Conservation (phyloP, 2,113 vertebrate genomes). For the Zingel zingel region DNA sequence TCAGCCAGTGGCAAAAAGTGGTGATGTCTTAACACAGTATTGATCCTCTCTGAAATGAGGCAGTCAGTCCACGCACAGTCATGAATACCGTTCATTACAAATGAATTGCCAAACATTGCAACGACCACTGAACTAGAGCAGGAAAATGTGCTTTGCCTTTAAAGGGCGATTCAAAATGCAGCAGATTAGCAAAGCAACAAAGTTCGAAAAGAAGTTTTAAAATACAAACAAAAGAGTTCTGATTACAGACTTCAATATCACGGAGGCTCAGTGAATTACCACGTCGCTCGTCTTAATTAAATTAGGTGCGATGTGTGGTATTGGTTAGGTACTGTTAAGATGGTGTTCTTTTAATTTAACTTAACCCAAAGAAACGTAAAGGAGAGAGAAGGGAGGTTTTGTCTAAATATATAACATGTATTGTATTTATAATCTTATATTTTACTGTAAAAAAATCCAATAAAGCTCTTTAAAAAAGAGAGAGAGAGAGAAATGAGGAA, state of each 20-base stretch:
- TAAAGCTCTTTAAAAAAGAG: no score
- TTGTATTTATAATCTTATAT: no score
- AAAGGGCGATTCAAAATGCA: conserved; percentile 26
- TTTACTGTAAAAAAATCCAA: no score
- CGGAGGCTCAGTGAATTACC: neutral
- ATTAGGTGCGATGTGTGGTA: neutral
- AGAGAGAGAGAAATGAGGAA: no score
- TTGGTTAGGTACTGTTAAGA: neutral
- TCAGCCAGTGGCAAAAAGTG: conserved; percentile 51
- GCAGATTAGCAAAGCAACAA: conserved; percentile 3
- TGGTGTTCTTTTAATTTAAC: conserved; percentile 17
- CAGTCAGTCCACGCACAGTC: conserved; percentile 51
- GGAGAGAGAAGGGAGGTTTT: no score
- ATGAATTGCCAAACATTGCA: conserved; percentile 38
- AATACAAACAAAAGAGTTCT: conserved; percentile 23
- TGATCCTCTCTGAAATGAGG: conserved; percentile 60
- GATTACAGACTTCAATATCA: neutral
- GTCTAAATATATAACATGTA: no score
- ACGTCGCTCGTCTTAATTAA: conserved; percentile 4
- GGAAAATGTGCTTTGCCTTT: conserved; percentile 46
- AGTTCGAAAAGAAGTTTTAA: neutral
- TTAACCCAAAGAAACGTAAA: neutral
- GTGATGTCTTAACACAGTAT: conserved; percentile 61
- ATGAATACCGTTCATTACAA: conserved; percentile 66
- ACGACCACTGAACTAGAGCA: conserved; percentile 9